Percentiles rank a stretch among this genome's conserved stretches.
phyloP scores from a whole-genome alignment of 1,140 invertebrate species.

The Matsumurasca onukii region DNA sequence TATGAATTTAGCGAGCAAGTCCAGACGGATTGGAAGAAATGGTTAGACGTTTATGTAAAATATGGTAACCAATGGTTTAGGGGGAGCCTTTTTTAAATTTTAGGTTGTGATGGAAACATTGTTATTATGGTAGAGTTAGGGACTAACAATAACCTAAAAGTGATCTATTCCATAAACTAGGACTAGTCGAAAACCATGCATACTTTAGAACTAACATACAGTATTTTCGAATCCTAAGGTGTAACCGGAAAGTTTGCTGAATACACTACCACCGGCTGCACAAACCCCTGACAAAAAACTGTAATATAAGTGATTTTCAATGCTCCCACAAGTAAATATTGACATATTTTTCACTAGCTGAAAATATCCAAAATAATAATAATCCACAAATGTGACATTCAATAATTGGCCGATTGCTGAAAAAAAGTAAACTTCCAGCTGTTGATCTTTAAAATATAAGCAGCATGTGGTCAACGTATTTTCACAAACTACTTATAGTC shows the following conservation, averaged over 20 bases:
- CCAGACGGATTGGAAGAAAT: too few species aligned
- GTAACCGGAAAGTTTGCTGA: conserved; percentile 4
- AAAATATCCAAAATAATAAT: neutral
- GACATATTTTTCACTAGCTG: neutral
- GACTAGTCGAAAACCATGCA: neutral
- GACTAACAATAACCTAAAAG: neutral
- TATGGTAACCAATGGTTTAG: neutral
- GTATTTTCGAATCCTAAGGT: neutral
- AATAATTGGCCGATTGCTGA: neutral
- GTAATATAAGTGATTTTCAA: neutral
- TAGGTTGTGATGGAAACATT: neutral
- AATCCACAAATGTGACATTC: too few species aligned
- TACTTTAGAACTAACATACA: neutral
- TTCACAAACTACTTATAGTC: too few species aligned
- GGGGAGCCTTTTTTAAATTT: neutral
- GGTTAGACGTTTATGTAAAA: neutral
- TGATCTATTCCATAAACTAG: neutral
- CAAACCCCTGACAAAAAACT: conserved; percentile 8
- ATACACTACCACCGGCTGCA: neutral
- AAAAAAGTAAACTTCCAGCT: neutral
- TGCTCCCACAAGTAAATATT: neutral
- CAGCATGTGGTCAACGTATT: too few species aligned
- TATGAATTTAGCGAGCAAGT: too few species aligned
- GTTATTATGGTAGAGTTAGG: neutral
- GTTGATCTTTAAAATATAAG: neutral